Evolutionary conservation across 2,888 invertebrate genomes (phyloP).

Genomic region (Hypomecis atomaria): DNA sequence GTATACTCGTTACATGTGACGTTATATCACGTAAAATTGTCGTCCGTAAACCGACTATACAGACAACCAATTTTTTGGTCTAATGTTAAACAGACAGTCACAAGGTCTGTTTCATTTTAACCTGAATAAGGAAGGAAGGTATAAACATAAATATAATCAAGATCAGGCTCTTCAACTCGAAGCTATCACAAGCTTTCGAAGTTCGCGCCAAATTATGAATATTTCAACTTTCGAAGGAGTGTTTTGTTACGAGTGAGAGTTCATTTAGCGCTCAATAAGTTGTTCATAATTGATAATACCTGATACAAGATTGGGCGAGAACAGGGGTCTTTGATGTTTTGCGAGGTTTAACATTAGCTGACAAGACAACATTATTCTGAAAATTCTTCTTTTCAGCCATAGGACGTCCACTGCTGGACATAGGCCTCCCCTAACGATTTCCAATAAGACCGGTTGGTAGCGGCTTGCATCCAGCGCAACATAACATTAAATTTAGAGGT

Average conservation of each 20-base stretch:
- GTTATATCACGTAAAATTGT: too few species aligned
- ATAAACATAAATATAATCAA: constrained; percentile 3
- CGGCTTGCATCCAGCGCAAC: too few species aligned
- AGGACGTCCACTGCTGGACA: too few species aligned
- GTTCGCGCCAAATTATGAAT: constrained; percentile 5
- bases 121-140: neutral
- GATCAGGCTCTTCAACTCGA: neutral
- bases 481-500: too few species aligned
- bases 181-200: neutral
- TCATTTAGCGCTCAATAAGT: neutral
- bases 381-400: too few species aligned
- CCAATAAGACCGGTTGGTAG: too few species aligned
- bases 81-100: neutral
- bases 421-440: too few species aligned
- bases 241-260: neutral
- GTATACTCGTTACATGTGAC: too few species aligned
- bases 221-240: neutral
- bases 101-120: neutral
- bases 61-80: too few species aligned
- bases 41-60: too few species aligned
- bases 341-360: neutral
- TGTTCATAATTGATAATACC: neutral
- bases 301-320: neutral
- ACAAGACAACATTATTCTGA: neutral
- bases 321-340: neutral